These are phyloP conservation scores for Gonioctena quinquepunctata DNA, from an alignment of 1,140 invertebrate species.

Conservation along the genomic window DNA sequence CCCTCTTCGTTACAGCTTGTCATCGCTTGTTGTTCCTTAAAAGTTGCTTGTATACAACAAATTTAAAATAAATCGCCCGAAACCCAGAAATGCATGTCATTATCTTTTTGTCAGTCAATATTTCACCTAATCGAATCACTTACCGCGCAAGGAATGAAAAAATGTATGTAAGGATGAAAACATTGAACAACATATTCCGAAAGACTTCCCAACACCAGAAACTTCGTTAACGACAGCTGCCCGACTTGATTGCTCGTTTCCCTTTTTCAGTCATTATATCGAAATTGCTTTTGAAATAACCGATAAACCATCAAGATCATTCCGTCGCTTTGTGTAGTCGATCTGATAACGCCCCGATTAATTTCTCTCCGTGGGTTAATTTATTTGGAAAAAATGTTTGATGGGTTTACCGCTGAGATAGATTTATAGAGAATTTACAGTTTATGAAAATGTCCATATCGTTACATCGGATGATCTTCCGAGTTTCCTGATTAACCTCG, in stretches of 20 bases:
- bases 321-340: neutral
- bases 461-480: no score
- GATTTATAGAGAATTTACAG: no score
- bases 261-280: slow-evolving; percentile 29
- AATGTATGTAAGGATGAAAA: no score
- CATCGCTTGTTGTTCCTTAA: no score
- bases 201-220: neutral
- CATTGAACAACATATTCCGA: neutral
- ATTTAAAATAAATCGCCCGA: no score
- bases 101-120: no score
- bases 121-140: no score
- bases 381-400: neutral
- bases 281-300: slow-evolving; percentile 29
- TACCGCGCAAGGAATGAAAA: no score
- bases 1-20: no score
- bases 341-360: slow-evolving; percentile 1
- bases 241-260: slow-evolving; percentile 31
- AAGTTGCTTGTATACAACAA: no score
- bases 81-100: no score
- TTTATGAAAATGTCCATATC: neutral
- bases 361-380: neutral
- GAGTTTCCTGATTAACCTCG: no score
- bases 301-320: slow-evolving; percentile 23
- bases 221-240: slow-evolving; percentile 28
- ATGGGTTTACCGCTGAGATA: neutral